Conservation (phyloP, 2,888 invertebrate genomes). For the Fissipunctia ypsillon region DNA sequence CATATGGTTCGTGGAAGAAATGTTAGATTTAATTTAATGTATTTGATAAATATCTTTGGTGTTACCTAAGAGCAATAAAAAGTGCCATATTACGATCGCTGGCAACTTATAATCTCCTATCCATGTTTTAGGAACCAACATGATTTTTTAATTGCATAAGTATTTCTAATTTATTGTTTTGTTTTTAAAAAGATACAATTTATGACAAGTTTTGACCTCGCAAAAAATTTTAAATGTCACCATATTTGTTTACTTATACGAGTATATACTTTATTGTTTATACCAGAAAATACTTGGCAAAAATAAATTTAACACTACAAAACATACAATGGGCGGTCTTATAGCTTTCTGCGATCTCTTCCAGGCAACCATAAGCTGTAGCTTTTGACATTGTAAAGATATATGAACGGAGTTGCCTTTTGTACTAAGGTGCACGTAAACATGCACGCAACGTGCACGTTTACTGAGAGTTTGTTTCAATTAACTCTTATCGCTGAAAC, state of each 20-base stretch:
- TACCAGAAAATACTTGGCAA: too few species aligned
- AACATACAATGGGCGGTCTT: too few species aligned
- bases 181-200: conserved; percentile 41
- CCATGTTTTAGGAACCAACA: conserved; percentile 47
- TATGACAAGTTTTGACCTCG: conserved; percentile 40
- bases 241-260: too few species aligned
- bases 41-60: conserved; percentile 53
- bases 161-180: conserved; percentile 60
- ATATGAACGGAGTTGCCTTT: neutral
- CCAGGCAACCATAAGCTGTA: conserved; percentile 22
- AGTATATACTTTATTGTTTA: too few species aligned
- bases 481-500: neutral
- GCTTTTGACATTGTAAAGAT: conserved; percentile 4
- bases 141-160: conserved; percentile 53
- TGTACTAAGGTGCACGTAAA: too few species aligned
- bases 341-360: too few species aligned
- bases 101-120: conserved; percentile 46
- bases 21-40: conserved; percentile 50
- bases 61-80: conserved; percentile 50
- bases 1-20: conserved; percentile 43
- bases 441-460: too few species aligned
- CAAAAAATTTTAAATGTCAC: conserved; percentile 46
- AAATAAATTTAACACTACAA: too few species aligned
- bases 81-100: conserved; percentile 50
- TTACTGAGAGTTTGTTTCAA: neutral